Evolutionary conservation across 2,888 invertebrate species (phyloP).

Genomic region (Pachydiplax longipennis): DNA sequence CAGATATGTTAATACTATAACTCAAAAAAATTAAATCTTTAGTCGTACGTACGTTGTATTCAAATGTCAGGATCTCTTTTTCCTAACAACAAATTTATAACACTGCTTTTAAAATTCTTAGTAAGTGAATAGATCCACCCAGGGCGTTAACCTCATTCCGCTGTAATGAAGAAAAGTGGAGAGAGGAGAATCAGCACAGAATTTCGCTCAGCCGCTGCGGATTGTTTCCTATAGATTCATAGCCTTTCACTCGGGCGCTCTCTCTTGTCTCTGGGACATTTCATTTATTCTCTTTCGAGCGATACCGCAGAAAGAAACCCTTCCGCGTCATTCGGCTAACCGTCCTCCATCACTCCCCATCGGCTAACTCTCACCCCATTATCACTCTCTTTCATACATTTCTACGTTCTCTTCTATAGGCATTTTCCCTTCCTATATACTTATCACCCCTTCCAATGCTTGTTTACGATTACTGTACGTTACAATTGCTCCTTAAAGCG

Average conservation of each 20-base stretch:
- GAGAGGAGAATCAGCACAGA: not conserved
- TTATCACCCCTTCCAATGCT: not conserved
- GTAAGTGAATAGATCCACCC: too few species aligned
- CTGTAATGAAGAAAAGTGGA: too few species aligned
- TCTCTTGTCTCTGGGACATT: not conserved
- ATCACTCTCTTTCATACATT: not conserved
- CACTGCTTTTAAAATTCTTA: too few species aligned
- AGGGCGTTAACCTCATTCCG: too few species aligned
- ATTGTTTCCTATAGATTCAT: not conserved
- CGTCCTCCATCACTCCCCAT: not conserved
- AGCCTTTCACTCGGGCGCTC: not conserved
- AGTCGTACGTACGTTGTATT: too few species aligned
- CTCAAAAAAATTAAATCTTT: too few species aligned
- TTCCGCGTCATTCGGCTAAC: not conserved
- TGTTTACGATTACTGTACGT: too few species aligned
- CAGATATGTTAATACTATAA: too few species aligned
- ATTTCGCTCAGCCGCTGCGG: not conserved
- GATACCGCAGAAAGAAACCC: not conserved
- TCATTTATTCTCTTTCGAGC: not conserved
- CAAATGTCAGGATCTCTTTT: too few species aligned
- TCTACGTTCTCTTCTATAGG: too few species aligned
- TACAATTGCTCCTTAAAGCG: too few species aligned
- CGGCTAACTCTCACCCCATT: not conserved
- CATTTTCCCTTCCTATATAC: not conserved
- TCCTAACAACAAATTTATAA: too few species aligned